phyloP scores from a whole-genome alignment of 1,140 invertebrate species.

The Zaprionus africanus region DNA sequence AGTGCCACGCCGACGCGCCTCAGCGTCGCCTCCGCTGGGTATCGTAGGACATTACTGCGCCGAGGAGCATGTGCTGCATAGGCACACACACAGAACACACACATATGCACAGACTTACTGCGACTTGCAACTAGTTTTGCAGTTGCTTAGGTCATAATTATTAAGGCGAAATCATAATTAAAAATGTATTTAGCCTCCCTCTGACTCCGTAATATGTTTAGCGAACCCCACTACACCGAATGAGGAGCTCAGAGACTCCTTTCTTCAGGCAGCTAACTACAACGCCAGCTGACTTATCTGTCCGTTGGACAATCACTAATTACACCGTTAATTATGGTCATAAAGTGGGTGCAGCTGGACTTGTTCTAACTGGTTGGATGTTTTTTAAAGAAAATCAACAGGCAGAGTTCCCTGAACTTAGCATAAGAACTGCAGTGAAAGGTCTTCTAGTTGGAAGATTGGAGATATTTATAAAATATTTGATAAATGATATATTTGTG shows the following conservation, averaged over 20 bases:
- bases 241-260: conserved; percentile 11
- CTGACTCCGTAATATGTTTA: conserved; percentile 64
- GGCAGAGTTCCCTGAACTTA: not conserved
- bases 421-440: too few species aligned
- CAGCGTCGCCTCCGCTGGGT: conserved; percentile 67
- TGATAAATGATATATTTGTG: too few species aligned
- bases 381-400: not conserved
- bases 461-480: too few species aligned
- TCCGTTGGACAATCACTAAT: conserved; percentile 12
- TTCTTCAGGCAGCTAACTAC: not conserved
- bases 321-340: conserved; percentile 12
- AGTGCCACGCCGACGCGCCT: conserved; percentile 37
- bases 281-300: conserved; percentile 16
- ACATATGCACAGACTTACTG: not conserved
- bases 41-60: conserved; percentile 60
- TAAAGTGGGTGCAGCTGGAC: conserved; percentile 23
- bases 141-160: conserved; percentile 77
- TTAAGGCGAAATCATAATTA: conserved; percentile 80
- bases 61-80: not conserved
- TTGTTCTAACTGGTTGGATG: not conserved
- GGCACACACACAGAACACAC: conserved; percentile 6
- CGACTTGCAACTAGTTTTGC: conserved; percentile 58
- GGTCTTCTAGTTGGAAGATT: too few species aligned
- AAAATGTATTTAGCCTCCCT: conserved; percentile 75
- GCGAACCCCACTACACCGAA: not conserved